Conservation (phyloP, 2,113 vertebrate species). For the Myotis davidii region DNA sequence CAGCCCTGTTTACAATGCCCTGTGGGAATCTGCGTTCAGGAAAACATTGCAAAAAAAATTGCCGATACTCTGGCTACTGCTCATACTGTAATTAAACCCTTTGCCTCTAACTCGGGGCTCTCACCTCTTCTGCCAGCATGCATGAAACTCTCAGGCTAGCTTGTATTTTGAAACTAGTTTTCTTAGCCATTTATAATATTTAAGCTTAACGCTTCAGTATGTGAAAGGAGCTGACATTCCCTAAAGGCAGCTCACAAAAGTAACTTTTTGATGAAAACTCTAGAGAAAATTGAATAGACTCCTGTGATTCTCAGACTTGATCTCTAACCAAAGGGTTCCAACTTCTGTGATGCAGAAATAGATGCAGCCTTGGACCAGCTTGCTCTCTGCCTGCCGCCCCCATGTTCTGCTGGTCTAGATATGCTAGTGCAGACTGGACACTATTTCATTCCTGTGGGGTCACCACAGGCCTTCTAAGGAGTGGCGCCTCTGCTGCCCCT, state of each 20-base stretch:
- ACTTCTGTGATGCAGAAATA: neutral
- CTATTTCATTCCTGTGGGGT: neutral
- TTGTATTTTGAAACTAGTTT: slow-evolving; percentile 41
- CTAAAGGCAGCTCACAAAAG: neutral
- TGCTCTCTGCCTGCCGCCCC: neutral
- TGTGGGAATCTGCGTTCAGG: neutral
- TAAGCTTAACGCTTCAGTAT: neutral
- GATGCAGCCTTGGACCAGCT: neutral
- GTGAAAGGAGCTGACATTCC: neutral
- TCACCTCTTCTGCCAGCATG: neutral
- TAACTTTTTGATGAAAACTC: neutral
- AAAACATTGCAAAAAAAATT: neutral
- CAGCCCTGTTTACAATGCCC: neutral
- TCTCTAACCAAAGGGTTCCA: neutral
- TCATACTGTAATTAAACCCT: neutral
- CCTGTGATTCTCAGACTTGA: neutral
- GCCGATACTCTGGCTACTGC: neutral
- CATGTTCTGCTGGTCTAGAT: neutral
- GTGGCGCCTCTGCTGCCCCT: neutral
- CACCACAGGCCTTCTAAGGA: neutral
- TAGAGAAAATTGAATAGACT: slow-evolving; percentile 14
- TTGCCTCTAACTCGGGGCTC: neutral
- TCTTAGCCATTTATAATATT: neutral
- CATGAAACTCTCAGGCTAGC: neutral
- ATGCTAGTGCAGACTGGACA: neutral